Conservation (phyloP, 2,888 invertebrate genomes). For the Campoplex nolae region DNA sequence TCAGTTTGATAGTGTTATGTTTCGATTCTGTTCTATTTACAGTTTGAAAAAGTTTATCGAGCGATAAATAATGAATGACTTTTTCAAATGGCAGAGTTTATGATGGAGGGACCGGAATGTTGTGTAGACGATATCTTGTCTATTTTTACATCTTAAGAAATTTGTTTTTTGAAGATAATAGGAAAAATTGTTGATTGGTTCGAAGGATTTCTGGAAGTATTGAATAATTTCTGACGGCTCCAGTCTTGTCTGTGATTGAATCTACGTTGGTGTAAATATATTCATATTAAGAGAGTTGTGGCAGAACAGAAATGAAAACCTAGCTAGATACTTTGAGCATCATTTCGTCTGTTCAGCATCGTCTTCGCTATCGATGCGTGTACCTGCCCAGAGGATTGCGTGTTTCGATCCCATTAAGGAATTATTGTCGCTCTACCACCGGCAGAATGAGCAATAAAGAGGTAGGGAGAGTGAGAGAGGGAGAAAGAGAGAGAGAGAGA, state of each 20-base stretch:
- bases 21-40: neutral
- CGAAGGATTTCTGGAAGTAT: neutral
- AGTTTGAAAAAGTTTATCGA: no score
- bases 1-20: neutral
- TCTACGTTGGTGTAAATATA: neutral
- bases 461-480: neutral
- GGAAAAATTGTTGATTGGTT: neutral
- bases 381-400: slow-evolving; percentile 57
- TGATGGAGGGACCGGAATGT: no score
- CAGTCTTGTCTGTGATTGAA: neutral
- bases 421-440: slow-evolving; percentile 67
- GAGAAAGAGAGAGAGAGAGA: slow-evolving; percentile 5
- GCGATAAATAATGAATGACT: no score
- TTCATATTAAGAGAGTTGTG: neutral
- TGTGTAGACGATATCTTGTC: no score
- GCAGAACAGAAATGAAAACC: neutral
- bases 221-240: neutral
- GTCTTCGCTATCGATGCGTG: slow-evolving; percentile 46
- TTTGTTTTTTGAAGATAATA: neutral
- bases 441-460: slow-evolving; percentile 46
- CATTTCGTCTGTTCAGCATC: slow-evolving; percentile 9
- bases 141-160: no score
- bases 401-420: slow-evolving; percentile 68
- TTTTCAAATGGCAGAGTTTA: no score
- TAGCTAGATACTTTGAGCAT: slow-evolving; percentile 24